A percentile compares a stretch with the other conserved stretches of the same genome.
Evolutionary conservation across 2,797 vertebrate species (phyloP).

Genomic region (Halcyon chelicuti): DNA sequence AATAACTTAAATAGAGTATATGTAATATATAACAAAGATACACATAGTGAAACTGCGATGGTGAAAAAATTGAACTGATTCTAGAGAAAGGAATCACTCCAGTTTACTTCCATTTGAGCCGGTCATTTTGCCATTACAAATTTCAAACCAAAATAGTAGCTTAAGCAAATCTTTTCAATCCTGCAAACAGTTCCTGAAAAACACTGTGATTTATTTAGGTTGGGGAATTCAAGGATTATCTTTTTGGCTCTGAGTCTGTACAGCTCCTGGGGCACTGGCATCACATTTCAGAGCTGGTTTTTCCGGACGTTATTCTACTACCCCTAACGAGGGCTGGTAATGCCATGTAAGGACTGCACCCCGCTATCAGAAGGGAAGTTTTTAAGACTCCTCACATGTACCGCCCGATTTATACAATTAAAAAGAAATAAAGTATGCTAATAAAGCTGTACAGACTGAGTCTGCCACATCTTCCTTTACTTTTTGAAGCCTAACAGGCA

Average conservation of each 20-base stretch:
- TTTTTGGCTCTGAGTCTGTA: not conserved
- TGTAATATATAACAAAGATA: not conserved
- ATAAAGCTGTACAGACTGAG: not conserved
- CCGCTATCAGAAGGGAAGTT: not conserved
- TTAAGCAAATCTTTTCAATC: not conserved
- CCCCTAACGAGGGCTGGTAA: not conserved
- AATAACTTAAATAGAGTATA: not conserved
- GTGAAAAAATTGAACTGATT: not conserved
- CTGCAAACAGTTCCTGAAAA: not conserved
- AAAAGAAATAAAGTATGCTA: not conserved
- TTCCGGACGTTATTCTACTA: not conserved
- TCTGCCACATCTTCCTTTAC: not conserved
- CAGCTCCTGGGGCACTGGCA: not conserved
- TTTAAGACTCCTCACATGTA: not conserved
- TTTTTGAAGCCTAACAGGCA: not conserved
- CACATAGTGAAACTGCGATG: not conserved
- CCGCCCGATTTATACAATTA: not conserved
- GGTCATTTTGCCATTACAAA: not conserved
- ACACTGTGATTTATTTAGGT: not conserved
- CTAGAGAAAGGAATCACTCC: not conserved
- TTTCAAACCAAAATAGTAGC: not conserved
- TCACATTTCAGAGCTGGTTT: not conserved
- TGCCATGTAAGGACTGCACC: not conserved
- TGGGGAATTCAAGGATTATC: conserved; percentile 19
- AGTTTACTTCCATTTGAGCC: not conserved